Conservation (phyloP, 2,113 vertebrate species). For the Isichthys henryi region DNA sequence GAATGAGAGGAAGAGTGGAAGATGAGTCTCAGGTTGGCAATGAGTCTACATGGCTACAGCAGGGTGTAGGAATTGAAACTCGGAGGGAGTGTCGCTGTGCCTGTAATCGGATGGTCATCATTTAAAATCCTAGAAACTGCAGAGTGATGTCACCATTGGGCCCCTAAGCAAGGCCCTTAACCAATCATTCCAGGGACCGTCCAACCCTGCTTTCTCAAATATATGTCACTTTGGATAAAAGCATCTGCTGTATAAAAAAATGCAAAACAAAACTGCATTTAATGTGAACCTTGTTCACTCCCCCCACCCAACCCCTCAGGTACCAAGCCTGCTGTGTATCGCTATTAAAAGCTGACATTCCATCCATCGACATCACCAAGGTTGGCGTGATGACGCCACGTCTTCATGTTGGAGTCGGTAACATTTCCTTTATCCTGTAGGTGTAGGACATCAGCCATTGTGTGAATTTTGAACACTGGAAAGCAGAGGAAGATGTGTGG, state of each 20-base stretch:
- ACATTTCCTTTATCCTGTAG: background rate
- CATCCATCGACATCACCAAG: background rate
- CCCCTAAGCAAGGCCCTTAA: no score
- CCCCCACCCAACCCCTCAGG: background rate
- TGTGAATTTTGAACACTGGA: background rate
- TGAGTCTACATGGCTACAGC: no score
- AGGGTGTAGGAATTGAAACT: background rate
- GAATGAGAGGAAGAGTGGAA: background rate
- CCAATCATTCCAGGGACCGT: no score
- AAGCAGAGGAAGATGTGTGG: background rate
- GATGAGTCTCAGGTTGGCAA: background rate
- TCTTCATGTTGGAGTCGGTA: background rate
- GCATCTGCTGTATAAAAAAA: background rate
- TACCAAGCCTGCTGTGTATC: background rate
- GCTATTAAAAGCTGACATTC: background rate
- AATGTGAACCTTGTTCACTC: background rate
- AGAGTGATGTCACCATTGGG: no score
- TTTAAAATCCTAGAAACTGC: no score
- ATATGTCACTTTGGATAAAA: background rate
- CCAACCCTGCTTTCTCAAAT: no score
- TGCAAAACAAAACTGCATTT: background rate
- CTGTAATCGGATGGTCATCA: no score
- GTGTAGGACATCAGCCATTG: background rate
- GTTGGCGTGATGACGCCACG: background rate
- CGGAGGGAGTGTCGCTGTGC: background rate